Base-by-base conservation (phyloP, 2,113 vertebrate species). In the Ifrita kowaldi region DNA sequence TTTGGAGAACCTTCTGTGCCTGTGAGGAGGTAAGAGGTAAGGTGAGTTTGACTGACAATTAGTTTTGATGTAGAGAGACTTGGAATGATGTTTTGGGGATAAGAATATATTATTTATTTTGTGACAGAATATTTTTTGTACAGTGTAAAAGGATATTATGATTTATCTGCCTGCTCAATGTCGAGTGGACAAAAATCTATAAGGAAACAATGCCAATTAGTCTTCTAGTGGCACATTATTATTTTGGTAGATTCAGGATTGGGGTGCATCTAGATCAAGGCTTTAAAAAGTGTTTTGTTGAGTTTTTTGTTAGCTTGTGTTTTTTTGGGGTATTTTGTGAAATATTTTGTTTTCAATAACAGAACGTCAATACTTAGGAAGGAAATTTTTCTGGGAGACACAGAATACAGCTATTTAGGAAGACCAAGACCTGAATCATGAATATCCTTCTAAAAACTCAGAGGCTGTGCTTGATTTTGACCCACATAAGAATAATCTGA, bases 91-190 rank as follows among this genome's bases (percentile, higher is more conserved):
- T 80, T 88, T 87, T 1, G 1, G 32, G 37, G 53, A 19, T 57
- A 82, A 30, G 20, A 92, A 91, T 53, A 84, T 6, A 47, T 82
- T 76, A 81, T 92, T 95, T 96, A 75, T 91, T 95, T 85, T 18
- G 32, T 57, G 23, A 63, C 32, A 35, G 16, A 70, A 23, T 73
- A 44, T 70, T 85, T 82, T 59, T 91, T 80, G 18, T 28, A 37
- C 65, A 14, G 9, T 49, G 10, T 28, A 81, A 92, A 83, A 87
- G 1, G 2, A 56, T 67, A 46, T 19, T 59, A 24, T 62, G 46
- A 90, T 90, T 93, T 90, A 49, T 87, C 41, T 78, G 32, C 49
- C 79, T 82, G 37, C 27, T 67, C 78, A 83, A 67, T 76, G 47
- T 78, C 20, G 52, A 49, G 33, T 55, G 39, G 84, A 78, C 65